Evolutionary conservation across 1,140 invertebrate species (phyloP), one percentile per base, ranked within the genome.

Genomic region (Armadillidium nasatum): DNA sequence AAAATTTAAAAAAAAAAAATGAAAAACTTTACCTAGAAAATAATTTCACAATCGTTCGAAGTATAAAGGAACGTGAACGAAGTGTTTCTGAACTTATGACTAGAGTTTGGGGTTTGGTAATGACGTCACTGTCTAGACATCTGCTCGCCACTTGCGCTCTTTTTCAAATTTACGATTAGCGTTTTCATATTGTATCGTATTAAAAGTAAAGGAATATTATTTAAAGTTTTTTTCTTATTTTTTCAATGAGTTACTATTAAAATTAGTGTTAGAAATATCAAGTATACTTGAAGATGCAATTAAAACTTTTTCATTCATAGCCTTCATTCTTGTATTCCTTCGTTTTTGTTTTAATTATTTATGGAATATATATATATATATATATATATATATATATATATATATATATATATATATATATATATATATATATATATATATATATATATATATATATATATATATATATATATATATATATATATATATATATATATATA

Each of bases 1-100:
- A n/a, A n/a, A n/a, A 74, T 74, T 67, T 33, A 60, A 72, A 45
- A 72, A 7, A 72, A 11, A 72, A 72, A 4, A 44, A 44, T n/a
- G 6, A 44, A 72, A 44, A 43, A 21, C 23, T 70, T 44, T 44
- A 43, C 23, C 13, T 33, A 33, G 33, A 33, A 33, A 33, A 33
- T 33, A 6, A 33, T 33, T 33, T 33, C 33, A 33, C 33, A 1
- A 33, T 33, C 33, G 11, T 60, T 60, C 7, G 50, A 60, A 60
- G 19, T 15, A 60, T 19, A 19, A 60, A 60, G 11, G 50, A 60
- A 60, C 11, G 50, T 60, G 11, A 60, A 60, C 19, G 50, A 19
- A 50, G 11, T 60, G 50, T 60, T 19, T 19, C 19, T 60, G 33
- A 33, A 33, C 33, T 33, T 33, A 33, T 33, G 33, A 33, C 50